Percentiles rank a stretch among this genome's conserved stretches.
Conservation (phyloP, 2,797 vertebrate genomes). For the Carapus acus region DNA sequence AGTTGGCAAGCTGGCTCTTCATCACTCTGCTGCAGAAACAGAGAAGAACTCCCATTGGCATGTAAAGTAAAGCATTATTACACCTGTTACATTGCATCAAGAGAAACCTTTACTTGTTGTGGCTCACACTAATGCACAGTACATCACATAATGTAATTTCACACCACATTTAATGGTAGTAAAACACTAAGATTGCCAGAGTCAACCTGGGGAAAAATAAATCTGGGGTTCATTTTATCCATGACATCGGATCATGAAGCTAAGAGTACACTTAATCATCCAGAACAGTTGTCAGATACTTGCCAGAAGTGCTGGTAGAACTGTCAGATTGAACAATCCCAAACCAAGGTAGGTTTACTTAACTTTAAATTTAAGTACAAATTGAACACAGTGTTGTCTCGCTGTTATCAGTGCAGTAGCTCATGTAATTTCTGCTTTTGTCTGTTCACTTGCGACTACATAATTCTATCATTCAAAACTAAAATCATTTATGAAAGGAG, state of each 20-base stretch:
- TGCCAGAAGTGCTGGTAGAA: conserved; percentile 26
- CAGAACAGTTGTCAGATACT: conserved; percentile 33
- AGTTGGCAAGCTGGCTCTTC: not conserved
- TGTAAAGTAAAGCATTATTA: conserved; percentile 8
- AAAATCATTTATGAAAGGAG: too few species aligned
- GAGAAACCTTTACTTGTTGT: conserved; percentile 12
- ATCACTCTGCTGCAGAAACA: not conserved
- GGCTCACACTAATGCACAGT: conserved; percentile 18
- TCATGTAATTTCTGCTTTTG: too few species aligned
- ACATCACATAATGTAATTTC: conserved; percentile 23
- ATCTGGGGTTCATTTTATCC: conserved; percentile 31
- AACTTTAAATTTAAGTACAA: conserved; percentile 5
- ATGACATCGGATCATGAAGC: conserved; percentile 44
- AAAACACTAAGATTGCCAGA: conserved; percentile 43
- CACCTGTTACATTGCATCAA: conserved; percentile 1
- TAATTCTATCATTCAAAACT: too few species aligned
- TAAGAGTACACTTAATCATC: conserved; percentile 45
- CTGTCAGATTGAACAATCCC: conserved; percentile 18
- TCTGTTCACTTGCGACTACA: too few species aligned
- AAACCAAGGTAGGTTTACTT: conserved; percentile 19
- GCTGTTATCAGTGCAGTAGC: too few species aligned
- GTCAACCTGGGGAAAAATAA: conserved; percentile 39
- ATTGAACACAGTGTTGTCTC: too few species aligned
- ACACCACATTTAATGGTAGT: conserved; percentile 33
- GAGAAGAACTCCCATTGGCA: conserved; percentile 4